Evolutionary conservation across 2,113 vertebrate genomes (phyloP).

Genomic region (Barnardius zonarius): DNA sequence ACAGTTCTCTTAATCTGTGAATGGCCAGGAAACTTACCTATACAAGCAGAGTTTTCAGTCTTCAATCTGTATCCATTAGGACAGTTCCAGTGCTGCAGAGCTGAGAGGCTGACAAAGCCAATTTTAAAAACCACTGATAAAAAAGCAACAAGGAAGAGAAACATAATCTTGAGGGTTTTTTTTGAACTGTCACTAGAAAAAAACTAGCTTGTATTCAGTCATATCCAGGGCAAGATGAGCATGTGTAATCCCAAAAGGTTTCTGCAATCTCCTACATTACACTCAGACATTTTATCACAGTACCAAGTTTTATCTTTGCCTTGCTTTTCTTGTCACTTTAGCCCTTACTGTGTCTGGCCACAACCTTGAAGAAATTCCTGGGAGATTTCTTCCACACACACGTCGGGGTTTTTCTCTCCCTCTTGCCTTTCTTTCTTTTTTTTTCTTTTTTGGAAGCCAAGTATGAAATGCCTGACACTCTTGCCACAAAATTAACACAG

Average conservation of each 20-base stretch:
- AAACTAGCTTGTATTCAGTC: conserved; percentile 63
- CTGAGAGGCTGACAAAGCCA: conserved; percentile 50
- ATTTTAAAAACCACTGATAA: conserved; percentile 71
- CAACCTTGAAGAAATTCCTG: conserved; percentile 54
- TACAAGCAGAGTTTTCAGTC: conserved; percentile 70
- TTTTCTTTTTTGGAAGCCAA: conserved; percentile 82
- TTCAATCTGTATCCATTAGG: conserved; percentile 36
- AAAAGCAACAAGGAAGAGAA: conserved; percentile 67
- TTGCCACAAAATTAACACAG: conserved; percentile 84
- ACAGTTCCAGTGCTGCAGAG: conserved; percentile 56
- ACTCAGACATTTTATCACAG: conserved; percentile 67
- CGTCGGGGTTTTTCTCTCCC: background rate
- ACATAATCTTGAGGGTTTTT: conserved; percentile 73
- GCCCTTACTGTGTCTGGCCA: background rate
- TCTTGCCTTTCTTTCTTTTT: background rate
- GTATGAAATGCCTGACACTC: conserved; percentile 92
- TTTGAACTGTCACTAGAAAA: conserved; percentile 16
- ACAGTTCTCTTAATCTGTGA: background rate
- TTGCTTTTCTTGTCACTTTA: conserved; percentile 51
- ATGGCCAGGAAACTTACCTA: conserved; percentile 76
- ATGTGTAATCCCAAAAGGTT: conserved; percentile 38
- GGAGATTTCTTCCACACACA: conserved; percentile 29
- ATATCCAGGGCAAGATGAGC: conserved; percentile 42
- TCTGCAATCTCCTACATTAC: background rate
- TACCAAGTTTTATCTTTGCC: conserved; percentile 19